Percentiles rank a stretch among this genome's conserved stretches.
These are phyloP conservation scores for Chiroxiphia lanceolata DNA, from an alignment of 2,797 vertebrate genomes.

Conservation along the genomic window DNA sequence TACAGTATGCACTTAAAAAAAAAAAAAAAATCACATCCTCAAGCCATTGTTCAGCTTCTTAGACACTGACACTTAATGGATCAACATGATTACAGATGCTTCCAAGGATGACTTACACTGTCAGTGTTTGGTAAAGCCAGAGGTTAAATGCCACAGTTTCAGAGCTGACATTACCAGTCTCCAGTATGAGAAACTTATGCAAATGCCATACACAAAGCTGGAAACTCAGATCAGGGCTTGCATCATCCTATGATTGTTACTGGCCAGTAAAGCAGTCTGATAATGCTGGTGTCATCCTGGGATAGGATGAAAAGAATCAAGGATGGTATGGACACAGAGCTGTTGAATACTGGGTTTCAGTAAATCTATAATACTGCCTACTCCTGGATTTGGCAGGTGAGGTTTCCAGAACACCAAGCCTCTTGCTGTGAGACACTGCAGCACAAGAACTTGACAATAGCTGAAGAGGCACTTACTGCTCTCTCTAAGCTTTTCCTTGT, in stretches of 20 bases:
- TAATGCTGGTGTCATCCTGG: slow-evolving; percentile 19
- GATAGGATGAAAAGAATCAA: slow-evolving; percentile 51
- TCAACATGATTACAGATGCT: background rate
- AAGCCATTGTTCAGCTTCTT: background rate
- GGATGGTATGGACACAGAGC: background rate
- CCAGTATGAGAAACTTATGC: background rate
- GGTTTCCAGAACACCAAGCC: slow-evolving; percentile 21
- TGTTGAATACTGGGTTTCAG: background rate
- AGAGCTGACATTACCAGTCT: background rate
- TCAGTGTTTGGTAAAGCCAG: background rate
- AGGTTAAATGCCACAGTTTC: background rate
- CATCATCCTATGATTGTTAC: background rate
- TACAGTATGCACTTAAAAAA: background rate
- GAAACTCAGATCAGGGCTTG: background rate
- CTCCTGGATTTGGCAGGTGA: background rate
- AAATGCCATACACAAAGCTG: background rate
- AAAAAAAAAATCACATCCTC: background rate
- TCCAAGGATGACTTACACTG: background rate
- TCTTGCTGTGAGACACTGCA: slow-evolving; percentile 48
- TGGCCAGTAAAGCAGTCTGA: background rate
- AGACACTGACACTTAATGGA: background rate
- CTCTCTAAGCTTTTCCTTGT: slow-evolving; percentile 94
- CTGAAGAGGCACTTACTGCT: slow-evolving; percentile 88
- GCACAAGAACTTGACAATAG: slow-evolving; percentile 51
- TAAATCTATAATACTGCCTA: background rate